A percentile compares a stretch with the other conserved stretches of the same genome.
phyloP scores from a whole-genome alignment of 2,888 invertebrate species.

The Coleophora flavipennella region DNA sequence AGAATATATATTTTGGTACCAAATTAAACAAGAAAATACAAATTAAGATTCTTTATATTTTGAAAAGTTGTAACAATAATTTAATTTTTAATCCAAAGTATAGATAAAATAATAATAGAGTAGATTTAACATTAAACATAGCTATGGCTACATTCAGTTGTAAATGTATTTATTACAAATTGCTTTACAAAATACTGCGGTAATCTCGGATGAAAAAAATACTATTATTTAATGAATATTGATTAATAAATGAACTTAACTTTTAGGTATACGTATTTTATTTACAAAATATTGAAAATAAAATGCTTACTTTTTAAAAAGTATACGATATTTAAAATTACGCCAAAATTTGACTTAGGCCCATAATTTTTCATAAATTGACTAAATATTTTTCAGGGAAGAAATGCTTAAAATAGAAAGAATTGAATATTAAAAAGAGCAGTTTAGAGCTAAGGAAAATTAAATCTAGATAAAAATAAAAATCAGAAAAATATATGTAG shows the following conservation, averaged over 20 bases:
- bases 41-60: constrained; percentile 65
- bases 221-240: constrained; percentile 8
- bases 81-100: constrained; percentile 48
- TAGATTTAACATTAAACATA: constrained; percentile 47
- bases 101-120: constrained; percentile 38
- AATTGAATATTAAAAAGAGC: too few relatives aligned
- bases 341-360: not conserved
- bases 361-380: not conserved
- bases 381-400: too few relatives aligned
- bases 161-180: constrained; percentile 27
- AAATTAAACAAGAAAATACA: constrained; percentile 40
- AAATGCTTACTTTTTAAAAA: not conserved
- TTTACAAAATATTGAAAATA: constrained; percentile 12
- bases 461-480: too few relatives aligned
- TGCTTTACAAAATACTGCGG: constrained; percentile 47
- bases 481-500: too few relatives aligned
- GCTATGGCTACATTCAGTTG: constrained; percentile 50
- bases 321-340: not conserved
- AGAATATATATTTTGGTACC: too few relatives aligned
- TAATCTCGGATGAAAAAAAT: constrained; percentile 30
- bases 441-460: too few relatives aligned
- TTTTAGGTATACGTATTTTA: constrained; percentile 13
- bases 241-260: constrained; percentile 16
- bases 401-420: too few relatives aligned
- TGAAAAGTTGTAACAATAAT: constrained; percentile 65